Evolutionary conservation across 2,113 vertebrate species (phyloP).

Genomic region (Phylloscopus whistleri): DNA sequence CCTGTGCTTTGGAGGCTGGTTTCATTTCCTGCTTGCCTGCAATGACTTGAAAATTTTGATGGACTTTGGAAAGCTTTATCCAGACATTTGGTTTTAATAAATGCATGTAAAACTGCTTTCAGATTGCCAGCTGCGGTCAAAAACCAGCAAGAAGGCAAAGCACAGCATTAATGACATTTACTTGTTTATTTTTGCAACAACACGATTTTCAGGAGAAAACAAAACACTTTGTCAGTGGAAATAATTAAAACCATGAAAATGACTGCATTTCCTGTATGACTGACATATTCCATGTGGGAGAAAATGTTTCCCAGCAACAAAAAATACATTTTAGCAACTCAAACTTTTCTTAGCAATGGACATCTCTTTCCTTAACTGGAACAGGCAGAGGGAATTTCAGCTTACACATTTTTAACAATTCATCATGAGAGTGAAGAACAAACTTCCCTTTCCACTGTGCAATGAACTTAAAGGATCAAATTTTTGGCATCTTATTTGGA

Average conservation of each 20-base stretch:
- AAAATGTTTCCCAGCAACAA: slow-evolving; percentile 42
- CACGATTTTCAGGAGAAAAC: slow-evolving; percentile 34
- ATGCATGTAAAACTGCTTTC: neutral
- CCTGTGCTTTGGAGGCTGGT: neutral
- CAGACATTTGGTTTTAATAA: slow-evolving; percentile 19
- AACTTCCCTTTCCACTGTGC: neutral
- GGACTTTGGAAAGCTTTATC: neutral
- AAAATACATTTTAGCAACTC: neutral
- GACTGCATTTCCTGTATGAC: slow-evolving; percentile 46
- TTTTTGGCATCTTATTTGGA: neutral
- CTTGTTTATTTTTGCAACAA: slow-evolving; percentile 39
- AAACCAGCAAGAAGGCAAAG: neutral
- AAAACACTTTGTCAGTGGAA: slow-evolving; percentile 37
- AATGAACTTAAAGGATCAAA: neutral
- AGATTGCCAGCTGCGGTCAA: neutral
- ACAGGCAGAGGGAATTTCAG: neutral
- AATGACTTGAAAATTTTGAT: neutral
- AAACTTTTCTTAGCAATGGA: neutral
- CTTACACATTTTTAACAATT: neutral
- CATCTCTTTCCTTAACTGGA: neutral
- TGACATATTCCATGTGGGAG: neutral
- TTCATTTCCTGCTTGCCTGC: neutral
- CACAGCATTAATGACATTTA: neutral
- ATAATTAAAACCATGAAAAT: slow-evolving; percentile 60
- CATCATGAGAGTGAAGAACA: neutral